Conservation (phyloP, 2,113 vertebrate genomes). For the Gymnocephalus cernua region DNA sequence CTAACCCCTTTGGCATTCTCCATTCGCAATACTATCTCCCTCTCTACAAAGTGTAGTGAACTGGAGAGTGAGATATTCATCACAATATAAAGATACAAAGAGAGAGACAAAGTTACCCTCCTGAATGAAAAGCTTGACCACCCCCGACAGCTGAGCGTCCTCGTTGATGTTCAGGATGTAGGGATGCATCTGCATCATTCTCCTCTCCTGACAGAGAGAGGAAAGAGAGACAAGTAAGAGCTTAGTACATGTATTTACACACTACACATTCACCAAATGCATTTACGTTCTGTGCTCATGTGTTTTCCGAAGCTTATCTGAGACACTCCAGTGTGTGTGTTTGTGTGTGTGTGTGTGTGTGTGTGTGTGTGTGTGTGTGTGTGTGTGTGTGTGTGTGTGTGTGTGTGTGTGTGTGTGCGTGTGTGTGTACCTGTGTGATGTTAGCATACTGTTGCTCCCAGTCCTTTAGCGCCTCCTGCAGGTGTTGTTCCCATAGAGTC, state of each 20-base stretch:
- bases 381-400: slow-evolving; percentile 75
- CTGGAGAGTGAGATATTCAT: neutral
- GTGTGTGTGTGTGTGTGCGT: slow-evolving; percentile 9
- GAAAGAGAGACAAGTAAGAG: neutral
- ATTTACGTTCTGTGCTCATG: neutral
- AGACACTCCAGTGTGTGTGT: neutral
- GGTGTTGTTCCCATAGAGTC: slow-evolving; percentile 87
- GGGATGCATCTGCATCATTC: slow-evolving; percentile 88
- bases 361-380: slow-evolving; percentile 10
- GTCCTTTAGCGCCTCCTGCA: slow-evolving; percentile 87
- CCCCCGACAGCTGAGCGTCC: slow-evolving; percentile 90
- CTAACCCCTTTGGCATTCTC: neutral
- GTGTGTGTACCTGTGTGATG: slow-evolving; percentile 82
- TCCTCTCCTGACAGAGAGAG: slow-evolving; percentile 82
- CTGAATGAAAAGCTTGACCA: slow-evolving; percentile 90
- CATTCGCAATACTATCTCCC: too few species aligned
- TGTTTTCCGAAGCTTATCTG: neutral
- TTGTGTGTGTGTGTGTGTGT: neutral
- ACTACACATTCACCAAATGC: neutral
- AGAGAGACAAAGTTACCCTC: slow-evolving; percentile 77
- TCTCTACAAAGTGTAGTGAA: neutral
- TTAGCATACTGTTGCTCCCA: slow-evolving; percentile 86
- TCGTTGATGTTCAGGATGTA: slow-evolving; percentile 91
- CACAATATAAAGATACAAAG: neutral
- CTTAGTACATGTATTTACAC: neutral